Evolutionary conservation across 2,888 invertebrate genomes (phyloP).

Genomic region (Ichneumon xanthorius): DNA sequence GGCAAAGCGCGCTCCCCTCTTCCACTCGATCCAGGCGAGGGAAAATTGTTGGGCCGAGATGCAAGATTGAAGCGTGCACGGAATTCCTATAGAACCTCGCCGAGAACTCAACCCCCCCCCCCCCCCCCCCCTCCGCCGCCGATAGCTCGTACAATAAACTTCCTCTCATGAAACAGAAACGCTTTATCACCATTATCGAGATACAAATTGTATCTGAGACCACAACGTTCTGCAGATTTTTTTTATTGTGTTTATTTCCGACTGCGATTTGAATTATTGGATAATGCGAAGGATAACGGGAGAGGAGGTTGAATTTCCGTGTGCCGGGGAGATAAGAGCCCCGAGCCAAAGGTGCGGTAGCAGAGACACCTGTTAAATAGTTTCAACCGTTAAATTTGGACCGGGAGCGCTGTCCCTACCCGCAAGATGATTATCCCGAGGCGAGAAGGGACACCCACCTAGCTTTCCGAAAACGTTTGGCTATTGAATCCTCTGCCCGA

Average conservation of each 20-base stretch:
- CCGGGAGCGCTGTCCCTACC: not conserved
- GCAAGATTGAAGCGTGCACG: constrained; percentile 42
- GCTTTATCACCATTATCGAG: constrained; percentile 2
- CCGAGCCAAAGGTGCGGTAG: not conserved
- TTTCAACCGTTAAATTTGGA: constrained; percentile 18
- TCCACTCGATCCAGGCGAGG: constrained; percentile 40
- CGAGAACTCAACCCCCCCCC: not conserved
- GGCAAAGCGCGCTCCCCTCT: constrained; percentile 53
- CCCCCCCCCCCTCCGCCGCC: not conserved
- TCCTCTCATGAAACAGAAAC: constrained; percentile 6
- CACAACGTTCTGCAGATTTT: not conserved
- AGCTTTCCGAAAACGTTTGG: constrained; percentile 28
- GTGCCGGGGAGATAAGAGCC: not conserved
- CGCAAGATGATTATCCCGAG: constrained; percentile 59
- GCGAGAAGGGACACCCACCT: constrained; percentile 39
- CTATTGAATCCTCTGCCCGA: constrained; percentile 65
- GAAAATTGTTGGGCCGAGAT: constrained; percentile 22
- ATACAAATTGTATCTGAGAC: not conserved
- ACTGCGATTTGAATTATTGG: not conserved
- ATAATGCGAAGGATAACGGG: not conserved
- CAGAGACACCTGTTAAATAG: constrained; percentile 47
- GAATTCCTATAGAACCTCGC: constrained; percentile 52
- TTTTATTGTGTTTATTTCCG: not conserved
- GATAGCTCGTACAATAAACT: not conserved
- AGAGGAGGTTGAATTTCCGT: not conserved